phyloP scores from a whole-genome alignment of 92 coral and sea anemone genomes.

The Plumapathes pennacea region DNA sequence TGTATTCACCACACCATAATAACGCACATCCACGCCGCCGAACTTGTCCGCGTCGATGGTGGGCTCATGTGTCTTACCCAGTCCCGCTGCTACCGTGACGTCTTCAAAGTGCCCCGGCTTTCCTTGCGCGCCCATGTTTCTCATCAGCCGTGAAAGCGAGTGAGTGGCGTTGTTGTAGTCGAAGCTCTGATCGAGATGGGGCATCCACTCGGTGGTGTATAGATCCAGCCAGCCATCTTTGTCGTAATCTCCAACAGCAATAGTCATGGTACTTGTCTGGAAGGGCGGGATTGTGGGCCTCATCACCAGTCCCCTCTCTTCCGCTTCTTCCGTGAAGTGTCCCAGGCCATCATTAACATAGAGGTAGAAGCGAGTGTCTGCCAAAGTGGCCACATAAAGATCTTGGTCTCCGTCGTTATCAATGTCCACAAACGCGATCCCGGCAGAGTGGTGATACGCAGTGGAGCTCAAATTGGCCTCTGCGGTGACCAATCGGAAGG shows the following conservation, averaged over 20 bases:
- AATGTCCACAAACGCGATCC: conserved; percentile 84
- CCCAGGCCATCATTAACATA: conserved; percentile 97
- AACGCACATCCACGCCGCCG: conserved; percentile 81
- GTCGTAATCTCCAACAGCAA: conserved; percentile 91
- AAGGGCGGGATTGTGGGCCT: conserved; percentile 81
- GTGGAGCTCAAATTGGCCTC: conserved; percentile 91
- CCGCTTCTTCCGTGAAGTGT: conserved; percentile 89
- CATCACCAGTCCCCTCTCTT: conserved; percentile 79
- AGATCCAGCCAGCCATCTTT: conserved; percentile 98
- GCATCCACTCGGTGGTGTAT: conserved; percentile 96
- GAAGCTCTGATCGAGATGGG: conserved; percentile 95
- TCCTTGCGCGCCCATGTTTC: conserved; percentile 91
- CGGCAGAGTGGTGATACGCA: conserved; percentile 83
- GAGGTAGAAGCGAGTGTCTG: conserved; percentile 83
- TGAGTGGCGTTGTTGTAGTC: conserved; percentile 89
- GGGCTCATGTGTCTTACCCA: conserved; percentile 62
- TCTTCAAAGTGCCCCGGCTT: conserved; percentile 92
- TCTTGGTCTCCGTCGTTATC: conserved; percentile 97
- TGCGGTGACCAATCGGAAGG: conserved; percentile 75
- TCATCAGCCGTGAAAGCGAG: conserved; percentile 74
- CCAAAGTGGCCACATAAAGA: conserved; percentile 87
- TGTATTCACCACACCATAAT: conserved; percentile 80
- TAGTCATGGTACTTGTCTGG: conserved; percentile 94
- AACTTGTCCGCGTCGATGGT: conserved; percentile 79
- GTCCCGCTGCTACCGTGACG: conserved; percentile 88